Evolutionary conservation across 2,888 invertebrate genomes (phyloP).

Genomic region (Latheticus oryzae): DNA sequence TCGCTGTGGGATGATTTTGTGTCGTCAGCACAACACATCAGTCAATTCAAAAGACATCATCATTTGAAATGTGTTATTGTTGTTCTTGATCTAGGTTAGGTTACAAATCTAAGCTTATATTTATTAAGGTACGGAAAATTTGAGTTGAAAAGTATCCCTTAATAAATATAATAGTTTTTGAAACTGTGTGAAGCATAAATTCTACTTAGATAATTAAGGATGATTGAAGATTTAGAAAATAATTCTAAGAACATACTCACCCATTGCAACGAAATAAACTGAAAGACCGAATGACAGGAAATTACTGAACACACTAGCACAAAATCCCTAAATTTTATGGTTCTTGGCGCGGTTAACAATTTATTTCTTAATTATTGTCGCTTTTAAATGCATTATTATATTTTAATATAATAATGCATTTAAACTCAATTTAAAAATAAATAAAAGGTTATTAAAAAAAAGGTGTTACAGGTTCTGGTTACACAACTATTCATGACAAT

Average conservation of each 20-base stretch:
- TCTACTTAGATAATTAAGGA: slow-evolving; percentile 49
- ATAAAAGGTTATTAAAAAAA: not conserved
- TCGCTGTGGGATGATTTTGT: slow-evolving; percentile 63
- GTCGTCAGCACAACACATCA: slow-evolving; percentile 65
- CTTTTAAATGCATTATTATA: not conserved
- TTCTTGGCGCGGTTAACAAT: not conserved
- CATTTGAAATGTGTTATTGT: slow-evolving; percentile 41
- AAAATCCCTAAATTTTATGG: slow-evolving; percentile 16
- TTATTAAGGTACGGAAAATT: slow-evolving; percentile 8
- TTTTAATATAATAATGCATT: not conserved
- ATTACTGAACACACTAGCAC: slow-evolving; percentile 38
- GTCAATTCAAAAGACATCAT: slow-evolving; percentile 56
- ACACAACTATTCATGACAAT: not conserved
- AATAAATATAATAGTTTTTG: too few relatives aligned
- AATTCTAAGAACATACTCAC: slow-evolving; percentile 68
- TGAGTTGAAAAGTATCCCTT: slow-evolving; percentile 3
- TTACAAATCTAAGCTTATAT: slow-evolving; percentile 10
- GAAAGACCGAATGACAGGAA: slow-evolving; percentile 66
- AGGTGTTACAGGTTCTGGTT: not conserved
- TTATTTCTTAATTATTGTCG: not conserved
- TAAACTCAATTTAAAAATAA: not conserved
- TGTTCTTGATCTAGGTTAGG: slow-evolving; percentile 26
- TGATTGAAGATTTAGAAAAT: slow-evolving; percentile 57
- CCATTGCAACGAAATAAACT: slow-evolving; percentile 75
- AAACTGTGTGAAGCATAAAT: too few relatives aligned